A percentile compares a stretch with the other conserved stretches of the same genome.
phyloP scores from a whole-genome alignment of 2,888 invertebrate genomes.

The Scelioninae gen. 1 region DNA sequence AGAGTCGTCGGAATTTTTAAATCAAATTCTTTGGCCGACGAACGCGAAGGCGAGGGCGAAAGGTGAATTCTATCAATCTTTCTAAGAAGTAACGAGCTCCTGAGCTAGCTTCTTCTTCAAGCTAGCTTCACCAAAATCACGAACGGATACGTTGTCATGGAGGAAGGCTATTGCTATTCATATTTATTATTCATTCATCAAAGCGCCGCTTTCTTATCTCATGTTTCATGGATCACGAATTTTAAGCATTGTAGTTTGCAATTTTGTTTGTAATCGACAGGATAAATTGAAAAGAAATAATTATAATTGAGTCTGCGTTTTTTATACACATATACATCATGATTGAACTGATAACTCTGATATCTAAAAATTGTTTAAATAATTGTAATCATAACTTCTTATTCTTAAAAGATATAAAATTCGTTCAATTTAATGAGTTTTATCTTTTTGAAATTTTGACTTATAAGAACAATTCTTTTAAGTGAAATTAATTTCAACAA shows the following conservation, averaged over 20 bases:
- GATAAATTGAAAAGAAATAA: conserved; percentile 35
- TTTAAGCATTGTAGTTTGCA: conserved; percentile 44
- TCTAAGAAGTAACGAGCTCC: conserved; percentile 67
- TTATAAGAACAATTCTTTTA: too few relatives aligned
- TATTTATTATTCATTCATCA: conserved; percentile 67
- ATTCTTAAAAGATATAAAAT: too few relatives aligned
- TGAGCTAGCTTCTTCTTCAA: conserved; percentile 54
- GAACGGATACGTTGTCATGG: conserved; percentile 41
- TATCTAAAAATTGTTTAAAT: neutral
- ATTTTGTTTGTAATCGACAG: conserved; percentile 46
- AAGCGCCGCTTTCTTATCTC: conserved; percentile 47
- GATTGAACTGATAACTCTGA: neutral
- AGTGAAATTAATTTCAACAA: too few relatives aligned
- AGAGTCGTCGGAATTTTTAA: conserved; percentile 81
- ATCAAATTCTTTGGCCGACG: conserved; percentile 82
- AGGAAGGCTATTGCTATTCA: conserved; percentile 58
- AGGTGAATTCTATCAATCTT: conserved; percentile 72
- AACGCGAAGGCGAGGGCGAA: conserved; percentile 72
- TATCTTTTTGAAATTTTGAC: too few relatives aligned
- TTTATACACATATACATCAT: neutral
- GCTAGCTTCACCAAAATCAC: conserved; percentile 45
- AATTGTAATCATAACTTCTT: too few relatives aligned
- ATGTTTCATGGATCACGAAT: conserved; percentile 61
- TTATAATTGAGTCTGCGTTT: neutral
- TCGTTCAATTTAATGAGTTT: too few relatives aligned